phyloP scores from a whole-genome alignment of 2,113 vertebrate genomes.

The Camarhynchus parvulus region DNA sequence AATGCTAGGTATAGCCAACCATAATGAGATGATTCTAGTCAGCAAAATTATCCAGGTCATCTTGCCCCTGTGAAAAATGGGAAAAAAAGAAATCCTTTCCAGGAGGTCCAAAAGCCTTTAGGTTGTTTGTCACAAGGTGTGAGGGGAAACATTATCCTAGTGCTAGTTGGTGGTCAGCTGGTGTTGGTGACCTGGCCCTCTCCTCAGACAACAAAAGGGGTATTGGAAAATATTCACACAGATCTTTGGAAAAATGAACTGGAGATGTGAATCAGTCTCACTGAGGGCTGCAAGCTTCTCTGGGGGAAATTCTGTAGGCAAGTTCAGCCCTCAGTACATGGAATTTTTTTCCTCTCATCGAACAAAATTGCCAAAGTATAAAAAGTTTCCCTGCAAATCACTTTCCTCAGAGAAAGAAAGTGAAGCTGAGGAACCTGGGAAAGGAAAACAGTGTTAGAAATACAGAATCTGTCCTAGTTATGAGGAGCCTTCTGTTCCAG shows the following conservation, averaged over 20 bases:
- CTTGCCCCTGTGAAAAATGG: neutral
- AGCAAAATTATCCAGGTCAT: neutral
- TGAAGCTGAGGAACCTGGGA: neutral
- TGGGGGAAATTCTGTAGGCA: neutral
- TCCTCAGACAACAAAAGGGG: neutral
- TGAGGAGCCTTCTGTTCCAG: neutral
- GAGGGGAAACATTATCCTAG: neutral
- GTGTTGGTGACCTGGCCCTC: neutral
- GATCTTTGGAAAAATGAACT: neutral
- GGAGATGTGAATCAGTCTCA: neutral
- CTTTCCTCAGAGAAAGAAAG: neutral
- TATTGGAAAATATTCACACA: neutral
- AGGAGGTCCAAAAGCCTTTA: neutral
- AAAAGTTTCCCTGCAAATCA: neutral
- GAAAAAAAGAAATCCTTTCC: neutral
- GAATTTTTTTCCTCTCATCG: neutral
- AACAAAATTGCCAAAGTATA: neutral
- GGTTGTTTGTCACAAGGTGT: neutral
- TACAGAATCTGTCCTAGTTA: neutral
- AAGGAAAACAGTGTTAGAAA: neutral
- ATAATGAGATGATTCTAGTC: neutral
- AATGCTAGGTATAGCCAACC: neutral
- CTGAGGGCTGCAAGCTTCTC: neutral
- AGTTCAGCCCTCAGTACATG: accelerated
- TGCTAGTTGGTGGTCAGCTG: neutral